phyloP scores from a whole-genome alignment of 2,797 vertebrate genomes.

The Chloroceryle inda region DNA sequence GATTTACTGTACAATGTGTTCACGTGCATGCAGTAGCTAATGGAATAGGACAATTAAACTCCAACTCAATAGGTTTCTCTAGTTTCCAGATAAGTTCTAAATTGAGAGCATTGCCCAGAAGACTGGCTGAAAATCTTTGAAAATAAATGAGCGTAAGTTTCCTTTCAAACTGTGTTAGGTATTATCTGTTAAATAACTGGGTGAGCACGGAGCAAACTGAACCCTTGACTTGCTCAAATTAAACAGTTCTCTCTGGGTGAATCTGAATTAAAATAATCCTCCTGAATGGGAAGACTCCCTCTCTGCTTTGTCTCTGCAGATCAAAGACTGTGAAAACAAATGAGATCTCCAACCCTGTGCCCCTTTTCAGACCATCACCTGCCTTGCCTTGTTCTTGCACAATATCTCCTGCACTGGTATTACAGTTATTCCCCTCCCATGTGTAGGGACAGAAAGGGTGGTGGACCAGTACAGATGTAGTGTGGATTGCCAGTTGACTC shows the following conservation, averaged over 20 bases:
- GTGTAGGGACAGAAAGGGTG: not conserved
- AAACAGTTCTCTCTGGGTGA: not conserved
- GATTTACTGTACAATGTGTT: not conserved
- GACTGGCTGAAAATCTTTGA: slow-evolving; percentile 31
- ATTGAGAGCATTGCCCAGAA: not conserved
- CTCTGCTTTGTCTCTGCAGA: slow-evolving; percentile 9
- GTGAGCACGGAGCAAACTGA: not conserved
- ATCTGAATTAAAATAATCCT: not conserved
- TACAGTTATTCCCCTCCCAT: not conserved
- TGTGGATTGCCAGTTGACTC: not conserved
- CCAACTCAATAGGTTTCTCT: not conserved
- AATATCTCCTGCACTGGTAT: rapidly evolving
- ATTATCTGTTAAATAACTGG: slow-evolving; percentile 16
- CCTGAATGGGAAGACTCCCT: not conserved
- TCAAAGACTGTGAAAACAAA: not conserved
- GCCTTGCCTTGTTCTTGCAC: not conserved
- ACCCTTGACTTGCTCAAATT: not conserved
- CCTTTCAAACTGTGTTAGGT: not conserved
- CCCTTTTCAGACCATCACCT: not conserved
- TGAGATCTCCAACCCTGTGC: not conserved
- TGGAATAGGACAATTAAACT: slow-evolving; percentile 4
- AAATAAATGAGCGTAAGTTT: not conserved
- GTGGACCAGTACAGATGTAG: not conserved
- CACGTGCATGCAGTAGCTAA: not conserved
- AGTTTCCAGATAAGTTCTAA: slow-evolving; percentile 4